Evolutionary conservation across 2,888 invertebrate species (phyloP).

Genomic region (Agrotis exclamationis): DNA sequence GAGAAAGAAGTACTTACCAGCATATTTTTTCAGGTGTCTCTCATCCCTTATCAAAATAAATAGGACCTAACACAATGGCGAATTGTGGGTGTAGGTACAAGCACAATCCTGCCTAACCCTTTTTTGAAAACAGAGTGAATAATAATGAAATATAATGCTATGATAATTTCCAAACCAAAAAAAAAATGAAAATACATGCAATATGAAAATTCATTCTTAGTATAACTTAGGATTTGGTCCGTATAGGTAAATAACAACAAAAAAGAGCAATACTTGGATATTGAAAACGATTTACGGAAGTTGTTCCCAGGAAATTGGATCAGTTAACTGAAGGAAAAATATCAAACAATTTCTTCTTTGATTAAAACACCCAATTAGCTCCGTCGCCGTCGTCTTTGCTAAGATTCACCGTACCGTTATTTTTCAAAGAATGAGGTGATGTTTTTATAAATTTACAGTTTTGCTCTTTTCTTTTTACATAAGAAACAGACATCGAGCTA

Average conservation of each 20-base stretch:
- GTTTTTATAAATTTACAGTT: constrained; percentile 7
- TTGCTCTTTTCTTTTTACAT: neutral
- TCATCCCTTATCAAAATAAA: no score
- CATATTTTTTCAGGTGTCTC: no score
- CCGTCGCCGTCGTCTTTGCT: constrained; percentile 7
- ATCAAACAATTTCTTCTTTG: constrained; percentile 24
- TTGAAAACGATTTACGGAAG: neutral
- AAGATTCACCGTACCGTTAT: constrained; percentile 15
- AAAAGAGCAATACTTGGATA: neutral
- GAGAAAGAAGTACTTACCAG: neutral
- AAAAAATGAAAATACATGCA: no score
- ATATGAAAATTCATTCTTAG: no score
- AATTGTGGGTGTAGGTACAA: no score
- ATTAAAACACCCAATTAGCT: constrained; percentile 44
- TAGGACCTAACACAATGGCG: no score
- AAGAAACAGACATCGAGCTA: neutral
- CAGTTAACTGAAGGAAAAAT: constrained; percentile 24
- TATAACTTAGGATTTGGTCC: no score
- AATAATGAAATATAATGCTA: no score
- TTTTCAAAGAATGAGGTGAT: constrained; percentile 19
- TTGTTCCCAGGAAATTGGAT: constrained; percentile 17
- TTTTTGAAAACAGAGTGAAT: no score
- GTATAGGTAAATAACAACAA: no score
- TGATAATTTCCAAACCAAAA: no score
- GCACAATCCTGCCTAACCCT: no score